Evolutionary conservation across 2,888 invertebrate species (phyloP), one percentile per base, ranked within the genome.

Genomic region (Lomographa bimaculata): DNA sequence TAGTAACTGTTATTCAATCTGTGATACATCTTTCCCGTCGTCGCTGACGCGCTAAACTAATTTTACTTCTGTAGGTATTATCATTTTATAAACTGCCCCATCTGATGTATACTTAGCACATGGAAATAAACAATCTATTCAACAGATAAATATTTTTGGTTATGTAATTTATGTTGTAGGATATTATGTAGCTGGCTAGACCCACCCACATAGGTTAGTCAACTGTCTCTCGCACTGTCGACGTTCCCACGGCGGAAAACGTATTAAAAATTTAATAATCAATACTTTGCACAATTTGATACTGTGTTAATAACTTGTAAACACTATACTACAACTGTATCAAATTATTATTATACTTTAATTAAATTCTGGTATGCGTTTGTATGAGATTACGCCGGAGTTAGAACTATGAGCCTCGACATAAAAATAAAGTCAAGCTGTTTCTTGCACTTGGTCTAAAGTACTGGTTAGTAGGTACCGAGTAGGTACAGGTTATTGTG

Each of bases 401-500:
- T 34, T 34, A 24, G 29, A 29, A 16, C 34, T 18, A 2, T 29
- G 2, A 10, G 7, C 25, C 7, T 17, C 10, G 35, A 2, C 1
- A n/a, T 30, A 35, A 27, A 41, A 21, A n/a, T 21, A 42, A 42
- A 20, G 39, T 36, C 18, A 29, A 11, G 14, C 39, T 27, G 12
- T 8, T 7, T 25, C 8, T 24, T 19, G 7, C 2, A 27, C n/a
- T n/a, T n/a, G n/a, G n/a, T n/a, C n/a, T n/a, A n/a, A n/a, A n/a
- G n/a, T n/a, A n/a, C n/a, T n/a, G n/a, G n/a, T n/a, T n/a, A n/a
- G n/a, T n/a, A n/a, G n/a, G n/a, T n/a, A n/a, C n/a, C n/a, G n/a
- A n/a, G n/a, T n/a, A n/a, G n/a, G n/a, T n/a, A 44, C 55, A 45
- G 45, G 60, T 58, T 54, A 60, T 71, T 71, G 67, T 58, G 74